Evolutionary conservation across 2,888 invertebrate genomes (phyloP).

Genomic region (Drosophila pullipes): DNA sequence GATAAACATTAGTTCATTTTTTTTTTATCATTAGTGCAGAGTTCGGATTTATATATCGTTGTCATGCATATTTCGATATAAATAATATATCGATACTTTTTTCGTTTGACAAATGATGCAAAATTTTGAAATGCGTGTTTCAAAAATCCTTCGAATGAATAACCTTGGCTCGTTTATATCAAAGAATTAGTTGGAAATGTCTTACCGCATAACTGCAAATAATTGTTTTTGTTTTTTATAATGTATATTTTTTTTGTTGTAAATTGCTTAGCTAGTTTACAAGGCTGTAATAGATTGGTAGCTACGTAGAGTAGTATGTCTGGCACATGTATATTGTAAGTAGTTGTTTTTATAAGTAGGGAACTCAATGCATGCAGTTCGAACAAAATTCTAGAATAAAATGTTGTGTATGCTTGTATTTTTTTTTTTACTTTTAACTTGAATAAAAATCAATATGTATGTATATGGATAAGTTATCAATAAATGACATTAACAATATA

Average conservation of each 20-base stretch:
- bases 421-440: constrained; percentile 17
- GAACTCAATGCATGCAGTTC: constrained; percentile 76
- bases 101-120: constrained; percentile 5
- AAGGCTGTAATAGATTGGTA: constrained; percentile 57
- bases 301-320: constrained; percentile 42
- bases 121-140: not conserved
- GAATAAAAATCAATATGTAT: constrained; percentile 42
- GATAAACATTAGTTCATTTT: constrained; percentile 79
- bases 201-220: constrained; percentile 57
- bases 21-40: constrained; percentile 26
- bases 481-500: constrained; percentile 66
- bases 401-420: constrained; percentile 41
- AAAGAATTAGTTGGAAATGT: constrained; percentile 18
- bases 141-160: not conserved
- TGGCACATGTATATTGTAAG: constrained; percentile 46
- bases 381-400: constrained; percentile 67
- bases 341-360: constrained; percentile 44
- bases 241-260: not conserved
- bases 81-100: constrained; percentile 10
- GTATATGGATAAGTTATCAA: constrained; percentile 24
- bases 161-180: constrained; percentile 9
- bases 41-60: constrained; percentile 17
- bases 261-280: constrained; percentile 20
- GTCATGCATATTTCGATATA: constrained; percentile 41
- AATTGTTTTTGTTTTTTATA: constrained; percentile 11